A percentile compares a stretch with the other conserved stretches of the same genome.
Evolutionary conservation across 2,888 invertebrate species (phyloP).

Genomic region (Diaphora mendica): DNA sequence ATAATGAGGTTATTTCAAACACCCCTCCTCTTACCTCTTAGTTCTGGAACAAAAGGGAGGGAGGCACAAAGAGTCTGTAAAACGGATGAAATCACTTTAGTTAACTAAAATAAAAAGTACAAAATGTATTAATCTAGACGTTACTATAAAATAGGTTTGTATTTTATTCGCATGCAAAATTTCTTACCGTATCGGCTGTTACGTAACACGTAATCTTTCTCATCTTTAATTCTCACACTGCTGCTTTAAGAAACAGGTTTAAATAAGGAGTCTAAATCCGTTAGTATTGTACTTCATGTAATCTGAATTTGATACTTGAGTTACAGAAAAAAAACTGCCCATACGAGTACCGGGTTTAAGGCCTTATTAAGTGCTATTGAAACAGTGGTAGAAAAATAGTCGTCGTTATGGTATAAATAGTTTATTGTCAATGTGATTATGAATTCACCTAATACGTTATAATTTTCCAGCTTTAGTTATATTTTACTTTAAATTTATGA

Average conservation of each 20-base stretch:
- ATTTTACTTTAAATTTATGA: too few species aligned
- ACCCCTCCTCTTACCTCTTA: too few species aligned
- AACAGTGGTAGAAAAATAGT: neutral
- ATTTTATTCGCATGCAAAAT: neutral
- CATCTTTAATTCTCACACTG: neutral
- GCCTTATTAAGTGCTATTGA: neutral
- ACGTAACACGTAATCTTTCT: neutral
- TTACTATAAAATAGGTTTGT: neutral
- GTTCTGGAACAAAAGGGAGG: too few species aligned
- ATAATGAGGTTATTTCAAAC: too few species aligned
- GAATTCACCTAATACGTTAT: too few species aligned
- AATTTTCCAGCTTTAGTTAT: too few species aligned
- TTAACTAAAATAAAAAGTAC: too few species aligned
- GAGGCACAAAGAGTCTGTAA: too few species aligned
- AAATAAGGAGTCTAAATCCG: neutral
- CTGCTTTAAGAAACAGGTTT: neutral
- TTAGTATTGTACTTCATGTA: neutral
- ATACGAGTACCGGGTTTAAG: neutral
- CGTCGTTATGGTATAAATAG: too few species aligned
- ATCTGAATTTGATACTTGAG: neutral
- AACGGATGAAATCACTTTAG: too few species aligned
- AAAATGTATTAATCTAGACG: neutral
- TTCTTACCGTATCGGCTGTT: neutral
- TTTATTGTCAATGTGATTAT: too few species aligned
- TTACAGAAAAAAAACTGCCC: neutral